Evolutionary conservation across 2,113 vertebrate genomes (phyloP).

Genomic region (Pluvianellus socialis): DNA sequence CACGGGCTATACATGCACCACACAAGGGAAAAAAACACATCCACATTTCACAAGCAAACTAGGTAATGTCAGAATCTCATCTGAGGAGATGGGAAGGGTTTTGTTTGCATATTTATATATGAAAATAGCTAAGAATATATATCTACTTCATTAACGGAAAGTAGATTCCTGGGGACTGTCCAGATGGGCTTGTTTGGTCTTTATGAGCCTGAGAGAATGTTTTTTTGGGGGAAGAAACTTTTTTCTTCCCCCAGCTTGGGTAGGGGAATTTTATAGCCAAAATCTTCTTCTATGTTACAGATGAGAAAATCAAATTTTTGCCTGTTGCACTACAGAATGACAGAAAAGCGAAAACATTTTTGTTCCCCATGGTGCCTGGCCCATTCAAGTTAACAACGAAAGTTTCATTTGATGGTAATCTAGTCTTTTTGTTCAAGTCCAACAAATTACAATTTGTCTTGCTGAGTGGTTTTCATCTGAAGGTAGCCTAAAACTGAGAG

Average conservation of each 20-base stretch:
- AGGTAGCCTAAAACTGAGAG: background rate
- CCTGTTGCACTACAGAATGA: background rate
- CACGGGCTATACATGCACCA: accelerated
- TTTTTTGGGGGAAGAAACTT: accelerated
- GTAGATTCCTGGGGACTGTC: background rate
- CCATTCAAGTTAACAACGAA: background rate
- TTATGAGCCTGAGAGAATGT: background rate
- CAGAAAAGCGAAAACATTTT: background rate
- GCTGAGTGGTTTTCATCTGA: background rate
- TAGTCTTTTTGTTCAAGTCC: background rate
- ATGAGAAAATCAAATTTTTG: background rate
- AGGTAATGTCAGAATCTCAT: background rate
- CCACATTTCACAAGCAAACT: background rate
- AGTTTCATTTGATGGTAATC: background rate
- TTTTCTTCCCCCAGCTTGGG: background rate
- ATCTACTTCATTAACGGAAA: background rate
- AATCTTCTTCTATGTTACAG: background rate
- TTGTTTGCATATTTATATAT: background rate
- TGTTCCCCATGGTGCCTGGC: background rate
- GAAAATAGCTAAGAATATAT: background rate
- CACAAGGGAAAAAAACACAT: background rate
- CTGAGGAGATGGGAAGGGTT: background rate
- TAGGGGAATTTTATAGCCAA: background rate
- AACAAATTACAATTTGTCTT: background rate
- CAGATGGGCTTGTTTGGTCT: background rate